Evolutionary conservation across 2,113 vertebrate species (phyloP), one percentile per base, ranked within the genome.

Genomic region (Amazona vittata): DNA sequence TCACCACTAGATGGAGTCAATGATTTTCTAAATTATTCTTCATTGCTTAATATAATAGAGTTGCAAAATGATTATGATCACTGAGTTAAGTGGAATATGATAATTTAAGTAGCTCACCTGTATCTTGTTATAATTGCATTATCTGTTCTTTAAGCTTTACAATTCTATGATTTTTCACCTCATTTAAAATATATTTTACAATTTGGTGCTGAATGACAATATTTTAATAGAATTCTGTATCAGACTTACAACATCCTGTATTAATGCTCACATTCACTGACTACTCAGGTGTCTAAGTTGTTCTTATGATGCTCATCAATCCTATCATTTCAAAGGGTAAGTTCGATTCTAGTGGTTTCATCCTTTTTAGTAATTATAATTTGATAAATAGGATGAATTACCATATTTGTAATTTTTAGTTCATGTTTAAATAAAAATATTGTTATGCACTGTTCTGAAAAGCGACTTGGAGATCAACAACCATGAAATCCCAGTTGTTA

Each of bases 1-100:
- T 87, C 86, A 75, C 98, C 98, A 97, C 98, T 98, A 98, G 98
- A 97, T 98, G 98, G 98, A 96, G 96, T 81, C 89, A 97, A 91
- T 97, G 97, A 97, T 98, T 97, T 98, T 98, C 96, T 94, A 91
- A 98, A 96, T 96, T 77, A 60, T 87, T 84, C 50, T 76, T 94
- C 65, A 80, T 57, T 4, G 12, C 53, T 95, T 5, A 65, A 35
- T 94, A 50, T 41, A 91, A 93, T 92, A 95, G 68, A 90, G 94
- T 88, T 94, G 76, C 33, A 83, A 92, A 96, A 97, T 81, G 4
- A 94, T 94, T 91, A 84, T 92, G 80, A 95, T 92, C 69, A 75
- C 90, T 57, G 37, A 92, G 44, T 87, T 89, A 93, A 93, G 89
- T 95, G 85, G 95, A 96, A 95, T 88, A 93, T 96, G 91, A 75